Evolutionary conservation across 2,113 vertebrate species (phyloP).

Genomic region (Heptranchias perlo): DNA sequence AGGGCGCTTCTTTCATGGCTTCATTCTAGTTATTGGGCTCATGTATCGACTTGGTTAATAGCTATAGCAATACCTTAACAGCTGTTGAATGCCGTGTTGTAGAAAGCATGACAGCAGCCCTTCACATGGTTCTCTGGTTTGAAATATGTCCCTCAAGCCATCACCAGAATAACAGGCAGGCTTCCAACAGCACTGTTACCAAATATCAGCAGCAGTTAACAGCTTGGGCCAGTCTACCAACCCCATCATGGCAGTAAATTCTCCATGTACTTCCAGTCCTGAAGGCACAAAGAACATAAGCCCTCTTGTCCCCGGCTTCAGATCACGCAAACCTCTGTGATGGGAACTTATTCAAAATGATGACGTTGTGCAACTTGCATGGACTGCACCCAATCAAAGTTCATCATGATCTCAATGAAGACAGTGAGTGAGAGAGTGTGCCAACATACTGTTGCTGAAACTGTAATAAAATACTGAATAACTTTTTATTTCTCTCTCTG

Average conservation of each 20-base stretch:
- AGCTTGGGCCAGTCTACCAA: constrained; percentile 38
- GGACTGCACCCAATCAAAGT: constrained; percentile 48
- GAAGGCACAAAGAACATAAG: constrained; percentile 57
- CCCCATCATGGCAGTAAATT: constrained; percentile 49
- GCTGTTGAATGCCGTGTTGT: constrained; percentile 48
- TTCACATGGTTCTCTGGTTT: constrained; percentile 49
- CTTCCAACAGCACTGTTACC: constrained; percentile 45
- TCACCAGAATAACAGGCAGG: constrained; percentile 40
- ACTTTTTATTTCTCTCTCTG: constrained; percentile 40
- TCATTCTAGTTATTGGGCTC: constrained; percentile 57
- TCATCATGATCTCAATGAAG: constrained; percentile 45
- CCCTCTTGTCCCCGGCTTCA: constrained; percentile 58
- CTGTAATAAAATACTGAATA: constrained; percentile 52
- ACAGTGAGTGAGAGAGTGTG: constrained; percentile 45
- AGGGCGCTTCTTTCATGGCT: neutral
- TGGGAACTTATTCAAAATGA: constrained; percentile 39
- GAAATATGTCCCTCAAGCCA: constrained; percentile 42
- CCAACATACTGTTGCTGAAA: constrained; percentile 43
- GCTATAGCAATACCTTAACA: constrained; percentile 54
- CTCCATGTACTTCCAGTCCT: constrained; percentile 49
- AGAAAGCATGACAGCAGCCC: constrained; percentile 48
- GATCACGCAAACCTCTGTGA: constrained; percentile 46
- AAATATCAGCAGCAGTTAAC: constrained; percentile 48
- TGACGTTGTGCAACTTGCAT: constrained; percentile 31
- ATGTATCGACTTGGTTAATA: constrained; percentile 77